Percentiles rank a stretch among this genome's conserved stretches.
Evolutionary conservation across 2,888 invertebrate genomes (phyloP).

Genomic region (Kuschelorhynchus macadamiae): DNA sequence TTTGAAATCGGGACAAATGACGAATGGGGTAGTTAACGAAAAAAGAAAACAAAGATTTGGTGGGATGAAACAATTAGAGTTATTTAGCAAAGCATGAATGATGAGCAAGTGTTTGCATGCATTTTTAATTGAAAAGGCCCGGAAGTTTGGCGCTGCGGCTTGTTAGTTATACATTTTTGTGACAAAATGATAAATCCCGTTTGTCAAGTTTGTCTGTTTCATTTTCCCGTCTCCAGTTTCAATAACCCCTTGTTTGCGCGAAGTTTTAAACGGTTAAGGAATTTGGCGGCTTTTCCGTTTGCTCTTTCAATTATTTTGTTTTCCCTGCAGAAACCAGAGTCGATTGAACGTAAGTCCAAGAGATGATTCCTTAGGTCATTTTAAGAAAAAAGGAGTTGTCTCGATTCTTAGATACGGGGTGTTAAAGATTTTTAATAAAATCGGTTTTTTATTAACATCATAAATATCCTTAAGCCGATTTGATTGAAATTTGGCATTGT

Average conservation of each 20-base stretch:
- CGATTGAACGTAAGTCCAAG: no score
- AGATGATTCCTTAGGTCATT: no score
- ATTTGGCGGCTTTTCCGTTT: conserved; percentile 10
- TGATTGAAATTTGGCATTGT: no score
- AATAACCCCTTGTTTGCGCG: conserved; percentile 44
- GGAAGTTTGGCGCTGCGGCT: conserved; percentile 47
- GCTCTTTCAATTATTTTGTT: conserved; percentile 16
- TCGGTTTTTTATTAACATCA: no score
- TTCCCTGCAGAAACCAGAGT: neutral
- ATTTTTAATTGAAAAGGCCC: conserved; percentile 50
- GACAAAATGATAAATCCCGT: conserved; percentile 50
- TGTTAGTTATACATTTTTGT: conserved; percentile 51
- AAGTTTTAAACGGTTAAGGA: conserved; percentile 37
- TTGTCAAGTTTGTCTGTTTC: conserved; percentile 43
- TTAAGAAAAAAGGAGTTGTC: no score
- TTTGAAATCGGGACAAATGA: conserved; percentile 27
- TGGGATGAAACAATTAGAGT: conserved; percentile 44
- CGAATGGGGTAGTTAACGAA: conserved; percentile 37
- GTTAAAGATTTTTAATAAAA: no score
- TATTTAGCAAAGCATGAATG: conserved; percentile 52
- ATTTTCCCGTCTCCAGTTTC: conserved; percentile 43
- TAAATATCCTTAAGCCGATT: no score
- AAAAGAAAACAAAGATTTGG: conserved; percentile 45
- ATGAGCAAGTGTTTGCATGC: conserved; percentile 48
- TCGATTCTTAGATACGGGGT: no score